Evolutionary conservation across 1,140 invertebrate species (phyloP).

Genomic region (Hermatobates lingyangjiaoensis): DNA sequence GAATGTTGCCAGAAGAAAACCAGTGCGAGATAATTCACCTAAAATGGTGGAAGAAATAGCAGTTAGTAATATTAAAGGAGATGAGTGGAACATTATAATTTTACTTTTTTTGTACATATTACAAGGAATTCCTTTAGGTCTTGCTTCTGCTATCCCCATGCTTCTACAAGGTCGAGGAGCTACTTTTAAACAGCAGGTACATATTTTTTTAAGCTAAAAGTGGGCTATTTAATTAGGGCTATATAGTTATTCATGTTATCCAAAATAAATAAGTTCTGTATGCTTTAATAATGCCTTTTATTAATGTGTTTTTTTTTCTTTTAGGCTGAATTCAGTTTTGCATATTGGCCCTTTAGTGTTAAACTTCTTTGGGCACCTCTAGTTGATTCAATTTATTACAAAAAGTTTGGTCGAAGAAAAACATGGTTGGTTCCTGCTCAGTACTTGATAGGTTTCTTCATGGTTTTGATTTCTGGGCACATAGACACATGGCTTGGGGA

Average conservation of each 20-base stretch:
- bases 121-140: conserved; percentile 89
- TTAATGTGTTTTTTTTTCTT: conserved; percentile 23
- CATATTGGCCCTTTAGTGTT: conserved; percentile 92
- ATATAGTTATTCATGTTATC: no score
- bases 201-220: no score
- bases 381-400: conserved; percentile 78
- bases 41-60: no score
- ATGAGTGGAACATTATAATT: conserved; percentile 58
- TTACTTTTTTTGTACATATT: conserved; percentile 82
- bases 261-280: no score
- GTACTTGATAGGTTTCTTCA: conserved; percentile 61
- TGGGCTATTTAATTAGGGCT: no score
- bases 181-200: conserved; percentile 65
- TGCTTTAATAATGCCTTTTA: no score
- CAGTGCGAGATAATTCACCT: no score
- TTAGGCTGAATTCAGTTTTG: conserved; percentile 96
- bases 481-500: conserved; percentile 50
- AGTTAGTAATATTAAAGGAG: conserved; percentile 38
- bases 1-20: no score
- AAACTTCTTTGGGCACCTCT: conserved; percentile 97
- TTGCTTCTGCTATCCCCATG: conserved; percentile 87
- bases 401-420: conserved; percentile 76
- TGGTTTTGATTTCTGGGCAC: conserved; percentile 60
- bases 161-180: conserved; percentile 77
- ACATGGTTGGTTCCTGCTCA: conserved; percentile 93